phyloP scores from a whole-genome alignment of 2,113 vertebrate genomes.

The Montifringilla adamsi region DNA sequence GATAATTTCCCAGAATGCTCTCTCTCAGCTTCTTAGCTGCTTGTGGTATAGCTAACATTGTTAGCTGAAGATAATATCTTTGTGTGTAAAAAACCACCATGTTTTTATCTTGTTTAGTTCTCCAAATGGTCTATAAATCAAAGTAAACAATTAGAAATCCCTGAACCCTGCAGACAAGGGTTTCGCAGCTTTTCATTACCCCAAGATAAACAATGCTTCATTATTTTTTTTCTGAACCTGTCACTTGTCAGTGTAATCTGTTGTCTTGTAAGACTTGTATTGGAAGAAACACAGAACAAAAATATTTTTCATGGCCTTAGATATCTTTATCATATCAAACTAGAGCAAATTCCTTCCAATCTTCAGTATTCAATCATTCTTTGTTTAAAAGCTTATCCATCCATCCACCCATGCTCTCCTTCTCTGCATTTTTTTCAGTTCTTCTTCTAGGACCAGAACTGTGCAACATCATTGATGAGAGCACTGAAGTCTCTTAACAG shows the following conservation, averaged over 20 bases:
- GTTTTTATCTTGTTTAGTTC: neutral
- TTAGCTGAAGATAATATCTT: neutral
- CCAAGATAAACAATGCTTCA: neutral
- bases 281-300: neutral
- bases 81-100: rapidly evolving
- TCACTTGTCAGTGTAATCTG: neutral
- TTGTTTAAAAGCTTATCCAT: neutral
- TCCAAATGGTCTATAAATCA: neutral
- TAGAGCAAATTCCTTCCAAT: neutral
- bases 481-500: neutral
- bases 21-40: neutral
- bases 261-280: neutral
- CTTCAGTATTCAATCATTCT: neutral
- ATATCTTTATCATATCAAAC: neutral
- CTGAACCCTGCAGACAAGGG: neutral
- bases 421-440: neutral
- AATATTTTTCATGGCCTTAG: neutral
- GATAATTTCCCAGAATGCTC: neutral
- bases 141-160: neutral
- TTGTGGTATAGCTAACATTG: neutral
- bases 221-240: neutral
- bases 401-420: neutral
- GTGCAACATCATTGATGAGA: neutral
- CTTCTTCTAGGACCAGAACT: neutral
- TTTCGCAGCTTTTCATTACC: neutral